Conservation (phyloP, 1,140 invertebrate species). For the Cydia strobilella region DNA sequence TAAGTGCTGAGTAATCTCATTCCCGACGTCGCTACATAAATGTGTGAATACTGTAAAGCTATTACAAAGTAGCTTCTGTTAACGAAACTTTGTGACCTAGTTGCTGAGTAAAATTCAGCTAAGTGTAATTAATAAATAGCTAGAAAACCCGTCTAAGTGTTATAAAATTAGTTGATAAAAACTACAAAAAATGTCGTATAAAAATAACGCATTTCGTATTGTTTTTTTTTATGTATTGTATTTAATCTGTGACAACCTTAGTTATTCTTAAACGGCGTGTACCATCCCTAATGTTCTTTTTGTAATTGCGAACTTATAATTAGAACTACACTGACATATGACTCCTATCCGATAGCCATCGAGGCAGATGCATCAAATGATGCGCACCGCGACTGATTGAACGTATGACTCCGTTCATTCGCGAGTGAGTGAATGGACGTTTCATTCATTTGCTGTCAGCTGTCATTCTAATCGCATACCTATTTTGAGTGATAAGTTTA, state of each 20-base stretch:
- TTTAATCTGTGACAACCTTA: not conserved
- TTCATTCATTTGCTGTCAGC: constrained; percentile 30
- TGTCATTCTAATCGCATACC: not conserved
- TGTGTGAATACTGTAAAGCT: constrained; percentile 14
- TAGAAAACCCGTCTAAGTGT: not conserved
- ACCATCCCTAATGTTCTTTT: not conserved
- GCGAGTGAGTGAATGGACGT: constrained; percentile 28
- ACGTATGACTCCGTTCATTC: constrained; percentile 25
- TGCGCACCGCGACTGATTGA: constrained; percentile 25
- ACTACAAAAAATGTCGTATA: too few species aligned
- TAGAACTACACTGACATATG: constrained; percentile 22
- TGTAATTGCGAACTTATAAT: constrained; percentile 18
- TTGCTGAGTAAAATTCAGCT: not conserved
- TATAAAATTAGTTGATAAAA: not conserved
- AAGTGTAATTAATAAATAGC: constrained; percentile 12
- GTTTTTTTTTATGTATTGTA: too few species aligned
- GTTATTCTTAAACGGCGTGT: not conserved
- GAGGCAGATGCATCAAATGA: constrained; percentile 27
- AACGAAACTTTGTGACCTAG: constrained; percentile 5
- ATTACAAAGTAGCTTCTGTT: constrained; percentile 21
- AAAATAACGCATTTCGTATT: too few species aligned
- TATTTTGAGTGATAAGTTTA: not conserved
- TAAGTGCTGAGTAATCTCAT: constrained; percentile 30
- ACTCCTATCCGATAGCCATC: constrained; percentile 22
- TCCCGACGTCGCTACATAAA: constrained; percentile 1